Evolutionary conservation across 2,888 invertebrate species (phyloP).

Genomic region (Ochropleura plecta): DNA sequence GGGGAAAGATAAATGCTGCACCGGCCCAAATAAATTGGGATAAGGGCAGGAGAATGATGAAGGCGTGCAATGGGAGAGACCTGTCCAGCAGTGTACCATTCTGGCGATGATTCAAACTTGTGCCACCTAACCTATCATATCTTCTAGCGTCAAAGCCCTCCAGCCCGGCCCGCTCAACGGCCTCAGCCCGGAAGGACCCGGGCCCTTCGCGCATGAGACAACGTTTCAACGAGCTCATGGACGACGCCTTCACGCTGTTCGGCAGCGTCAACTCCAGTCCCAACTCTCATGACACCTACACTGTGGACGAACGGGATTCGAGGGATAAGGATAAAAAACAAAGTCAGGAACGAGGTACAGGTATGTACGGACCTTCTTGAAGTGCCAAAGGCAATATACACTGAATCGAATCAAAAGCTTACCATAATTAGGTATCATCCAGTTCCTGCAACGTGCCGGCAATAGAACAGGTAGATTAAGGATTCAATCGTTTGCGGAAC

Average conservation of each 20-base stretch:
- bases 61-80: not conserved
- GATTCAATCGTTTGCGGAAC: too few relatives aligned
- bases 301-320: slow-evolving; percentile 72
- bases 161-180: slow-evolving; percentile 75
- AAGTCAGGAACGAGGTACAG: slow-evolving; percentile 56
- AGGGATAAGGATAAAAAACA: slow-evolving; percentile 67
- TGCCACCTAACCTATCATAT: not conserved
- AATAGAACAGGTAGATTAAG: too few relatives aligned
- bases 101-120: not conserved
- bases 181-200: slow-evolving; percentile 71
- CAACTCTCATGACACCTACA: slow-evolving; percentile 81
- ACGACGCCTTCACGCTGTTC: slow-evolving; percentile 95
- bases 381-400: not conserved
- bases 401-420: not conserved
- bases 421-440: too few relatives aligned
- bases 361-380: not conserved
- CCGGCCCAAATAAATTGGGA: not conserved
- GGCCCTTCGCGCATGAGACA: slow-evolving; percentile 92
- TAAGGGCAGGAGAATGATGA: not conserved
- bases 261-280: slow-evolving; percentile 91
- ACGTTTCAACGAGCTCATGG: slow-evolving; percentile 94
- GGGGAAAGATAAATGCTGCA: not conserved
- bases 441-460: too few relatives aligned
- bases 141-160: slow-evolving; percentile 80
- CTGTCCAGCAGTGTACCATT: not conserved